Percentiles rank a stretch among this genome's conserved stretches.
Evolutionary conservation across 2,797 vertebrate genomes (phyloP).

Genomic region (Acrossocheilus wenchowensis): DNA sequence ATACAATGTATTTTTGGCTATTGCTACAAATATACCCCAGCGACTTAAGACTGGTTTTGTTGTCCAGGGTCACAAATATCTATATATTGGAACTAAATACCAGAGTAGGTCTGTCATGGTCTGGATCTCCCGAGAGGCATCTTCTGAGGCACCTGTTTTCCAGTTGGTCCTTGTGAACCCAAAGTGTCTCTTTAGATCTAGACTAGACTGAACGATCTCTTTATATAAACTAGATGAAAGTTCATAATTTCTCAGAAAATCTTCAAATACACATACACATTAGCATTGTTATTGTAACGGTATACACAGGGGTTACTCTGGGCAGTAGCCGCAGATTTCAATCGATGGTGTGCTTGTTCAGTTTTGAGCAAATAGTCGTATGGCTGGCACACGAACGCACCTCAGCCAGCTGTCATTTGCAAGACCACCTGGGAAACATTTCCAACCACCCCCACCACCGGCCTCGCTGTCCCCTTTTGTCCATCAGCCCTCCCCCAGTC

Average conservation of each 20-base stretch:
- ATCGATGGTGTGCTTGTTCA: constrained; percentile 12
- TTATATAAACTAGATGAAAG: background rate
- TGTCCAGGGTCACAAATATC: no score
- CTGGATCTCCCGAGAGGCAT: background rate
- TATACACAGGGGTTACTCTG: background rate
- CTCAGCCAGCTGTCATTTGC: constrained; percentile 34
- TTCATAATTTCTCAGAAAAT: background rate
- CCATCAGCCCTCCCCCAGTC: constrained; percentile 37
- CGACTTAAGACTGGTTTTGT: no score
- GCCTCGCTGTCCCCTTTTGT: constrained; percentile 31
- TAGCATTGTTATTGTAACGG: background rate
- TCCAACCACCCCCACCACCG: constrained; percentile 34
- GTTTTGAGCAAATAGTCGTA: background rate
- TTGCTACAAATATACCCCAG: no score
- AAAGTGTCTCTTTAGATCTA: constrained; percentile 21
- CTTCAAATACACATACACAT: background rate
- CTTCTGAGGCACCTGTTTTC: background rate
- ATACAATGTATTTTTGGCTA: no score
- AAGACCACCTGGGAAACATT: constrained; percentile 50
- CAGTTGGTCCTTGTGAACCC: constrained; percentile 6
- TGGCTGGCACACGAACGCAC: constrained; percentile 21
- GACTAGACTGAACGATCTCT: background rate
- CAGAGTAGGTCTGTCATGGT: background rate
- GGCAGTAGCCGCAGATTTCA: background rate
- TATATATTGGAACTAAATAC: no score